Evolutionary conservation across 2,888 invertebrate genomes (phyloP).

Genomic region (Drosophila seclusa): DNA sequence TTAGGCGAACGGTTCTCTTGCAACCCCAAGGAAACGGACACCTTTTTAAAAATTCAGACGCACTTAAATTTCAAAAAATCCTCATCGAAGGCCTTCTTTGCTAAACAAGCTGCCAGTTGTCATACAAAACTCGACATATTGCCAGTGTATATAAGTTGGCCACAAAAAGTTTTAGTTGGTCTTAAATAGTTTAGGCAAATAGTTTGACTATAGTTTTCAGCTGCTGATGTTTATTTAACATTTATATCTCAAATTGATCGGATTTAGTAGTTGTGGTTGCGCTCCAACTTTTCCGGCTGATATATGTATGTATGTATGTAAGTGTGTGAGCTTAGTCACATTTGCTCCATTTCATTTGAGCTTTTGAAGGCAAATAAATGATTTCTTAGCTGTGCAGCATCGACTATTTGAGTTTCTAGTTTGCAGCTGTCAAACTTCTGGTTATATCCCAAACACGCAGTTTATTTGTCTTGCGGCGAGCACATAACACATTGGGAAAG

Average conservation of each 20-base stretch:
- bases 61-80: neutral
- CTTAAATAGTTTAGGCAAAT: neutral
- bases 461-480: constrained; percentile 25
- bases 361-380: constrained; percentile 18
- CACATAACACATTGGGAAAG: constrained; percentile 21
- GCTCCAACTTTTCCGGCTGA: neutral
- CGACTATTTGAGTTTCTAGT: constrained; percentile 16
- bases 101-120: neutral
- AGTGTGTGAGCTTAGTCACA: neutral
- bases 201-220: neutral
- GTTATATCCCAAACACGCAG: neutral
- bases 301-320: neutral
- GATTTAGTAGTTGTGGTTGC: neutral
- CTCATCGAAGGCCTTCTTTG: neutral
- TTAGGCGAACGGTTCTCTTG: neutral
- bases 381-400: constrained; percentile 10
- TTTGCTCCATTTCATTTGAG: neutral
- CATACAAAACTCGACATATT: neutral
- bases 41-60: neutral
- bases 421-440: constrained; percentile 22
- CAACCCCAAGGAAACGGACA: neutral
- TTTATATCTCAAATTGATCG: neutral
- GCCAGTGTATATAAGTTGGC: neutral
- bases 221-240: neutral
- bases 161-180: neutral